A percentile compares a stretch with the other conserved stretches of the same genome.
Conservation (phyloP, 2,888 invertebrate genomes). For the Plutella xylostella region DNA sequence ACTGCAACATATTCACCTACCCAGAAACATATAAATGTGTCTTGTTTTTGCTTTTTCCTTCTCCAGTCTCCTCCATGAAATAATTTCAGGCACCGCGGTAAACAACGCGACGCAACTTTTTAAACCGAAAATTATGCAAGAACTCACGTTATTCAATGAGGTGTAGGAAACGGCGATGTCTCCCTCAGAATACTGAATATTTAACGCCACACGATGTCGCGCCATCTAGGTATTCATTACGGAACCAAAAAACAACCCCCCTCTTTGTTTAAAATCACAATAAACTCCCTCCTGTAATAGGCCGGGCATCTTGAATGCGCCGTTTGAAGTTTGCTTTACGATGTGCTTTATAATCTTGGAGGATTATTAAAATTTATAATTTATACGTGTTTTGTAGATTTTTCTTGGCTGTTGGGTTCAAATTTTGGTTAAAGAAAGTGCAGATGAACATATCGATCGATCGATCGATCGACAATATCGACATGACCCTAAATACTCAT, state of each 20-base stretch:
- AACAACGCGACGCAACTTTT: conserved; percentile 20
- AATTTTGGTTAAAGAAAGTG: no score
- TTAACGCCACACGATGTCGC: conserved; percentile 26
- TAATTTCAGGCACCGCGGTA: no score
- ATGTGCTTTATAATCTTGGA: conserved; percentile 17
- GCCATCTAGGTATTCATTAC: conserved; percentile 50
- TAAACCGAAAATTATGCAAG: conserved; percentile 56
- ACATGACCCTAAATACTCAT: no score
- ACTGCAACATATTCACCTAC: no score
- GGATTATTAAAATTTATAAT: no score
- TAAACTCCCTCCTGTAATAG: conserved; percentile 32
- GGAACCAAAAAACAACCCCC: conserved; percentile 43
- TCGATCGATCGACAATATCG: no score
- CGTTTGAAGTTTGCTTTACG: neutral
- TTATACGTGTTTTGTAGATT: no score
- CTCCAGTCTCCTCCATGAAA: no score
- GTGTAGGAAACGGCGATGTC: neutral
- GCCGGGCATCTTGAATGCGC: neutral
- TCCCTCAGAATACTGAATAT: conserved; percentile 1
- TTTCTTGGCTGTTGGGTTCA: no score
- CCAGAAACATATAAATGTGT: no score
- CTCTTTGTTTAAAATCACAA: conserved; percentile 66
- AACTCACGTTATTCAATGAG: conserved; percentile 55
- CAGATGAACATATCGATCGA: no score
- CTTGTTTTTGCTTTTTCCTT: no score